Conservation (phyloP, 1,140 invertebrate species). For the Branchinecta lindahli region DNA sequence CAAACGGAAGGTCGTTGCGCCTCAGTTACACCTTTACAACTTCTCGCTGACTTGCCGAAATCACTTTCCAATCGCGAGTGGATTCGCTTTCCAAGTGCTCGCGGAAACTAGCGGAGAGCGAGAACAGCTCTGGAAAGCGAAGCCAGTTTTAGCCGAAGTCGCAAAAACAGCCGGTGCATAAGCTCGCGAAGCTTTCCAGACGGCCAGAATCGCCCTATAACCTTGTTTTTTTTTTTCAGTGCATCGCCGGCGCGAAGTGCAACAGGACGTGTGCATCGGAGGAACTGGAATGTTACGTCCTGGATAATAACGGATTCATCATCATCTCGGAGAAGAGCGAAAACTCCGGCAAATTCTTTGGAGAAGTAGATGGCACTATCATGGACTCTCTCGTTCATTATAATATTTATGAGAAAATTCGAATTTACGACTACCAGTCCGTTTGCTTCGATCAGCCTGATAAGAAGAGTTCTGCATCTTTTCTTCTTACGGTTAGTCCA, state of each 20-base stretch:
- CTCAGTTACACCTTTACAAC: too few species aligned
- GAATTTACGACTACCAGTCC: slow-evolving; percentile 74
- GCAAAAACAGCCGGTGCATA: too few species aligned
- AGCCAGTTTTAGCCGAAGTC: too few species aligned
- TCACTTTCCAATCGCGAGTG: too few species aligned
- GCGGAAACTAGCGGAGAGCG: too few species aligned
- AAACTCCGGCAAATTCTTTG: slow-evolving; percentile 71
- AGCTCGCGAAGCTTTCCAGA: too few species aligned
- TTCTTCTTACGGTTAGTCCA: slow-evolving; percentile 29
- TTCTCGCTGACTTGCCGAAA: too few species aligned
- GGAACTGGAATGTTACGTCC: slow-evolving; percentile 73
- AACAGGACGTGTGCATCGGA: slow-evolving; percentile 68
- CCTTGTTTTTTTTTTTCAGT: slow-evolving; percentile 38
- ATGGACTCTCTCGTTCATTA: slow-evolving; percentile 84
- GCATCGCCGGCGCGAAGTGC: slow-evolving; percentile 47
- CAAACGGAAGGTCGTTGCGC: too few species aligned
- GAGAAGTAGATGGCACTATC: slow-evolving; percentile 83
- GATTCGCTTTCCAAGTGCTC: too few species aligned
- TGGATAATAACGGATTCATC: slow-evolving; percentile 87
- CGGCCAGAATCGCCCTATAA: background rate
- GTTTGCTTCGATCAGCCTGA: slow-evolving; percentile 52
- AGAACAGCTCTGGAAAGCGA: too few species aligned
- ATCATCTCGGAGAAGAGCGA: slow-evolving; percentile 67
- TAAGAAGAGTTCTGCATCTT: slow-evolving; percentile 29
- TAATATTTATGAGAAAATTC: slow-evolving; percentile 68